Evolutionary conservation across 2,888 invertebrate genomes (phyloP), one percentile per base, ranked within the genome.

Genomic region (Caradrina clavipalpis): DNA sequence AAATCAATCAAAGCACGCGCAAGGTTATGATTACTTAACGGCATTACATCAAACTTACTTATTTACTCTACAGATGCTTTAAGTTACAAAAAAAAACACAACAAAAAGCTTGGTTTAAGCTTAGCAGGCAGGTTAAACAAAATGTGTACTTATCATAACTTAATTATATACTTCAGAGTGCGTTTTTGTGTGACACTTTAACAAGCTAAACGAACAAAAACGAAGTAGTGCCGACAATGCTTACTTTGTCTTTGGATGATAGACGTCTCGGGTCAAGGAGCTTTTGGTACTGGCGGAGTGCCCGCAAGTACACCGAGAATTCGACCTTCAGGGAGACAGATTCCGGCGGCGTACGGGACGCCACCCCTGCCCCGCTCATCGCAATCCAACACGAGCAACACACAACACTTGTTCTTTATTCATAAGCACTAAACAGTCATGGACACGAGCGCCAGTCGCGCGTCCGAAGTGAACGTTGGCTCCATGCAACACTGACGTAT

Each of bases 201-300:
- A 49, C 58, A 70, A 49, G 15, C 22, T 50, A 31, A 62, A 71
- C 17, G 0, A 3, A 63, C 22, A 64, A 56, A 19, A 65, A 64
- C 56, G 59, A 56, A 77, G 68, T 78, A 75, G 61, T 75, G 73
- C 76, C 49, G 62, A 75, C 69, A 73, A 75, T 73, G 89, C 96
- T 95, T 95, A 96, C 96, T 94, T 95, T 95, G 88, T 95, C 94
- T 91, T 96, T 96, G 77, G 90, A 93, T 89, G 96, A 92, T 88
- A 96, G 93, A 75, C 96, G 96, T 87, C 95, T 96, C 75, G 96
- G 91, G 89, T 97, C 96, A 80, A 97, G 92, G 72, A 97, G 94
- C 89, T 96, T 96, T 87, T 97, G 97, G 88, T 97, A 97, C 89
- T 97, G 97, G 71, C 97, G 96, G 42, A 97, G 96, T 75, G 97